A percentile compares a stretch with the other conserved stretches of the same genome.
phyloP scores from a whole-genome alignment of 2,888 invertebrate species.

The Podabrus alpinus region DNA sequence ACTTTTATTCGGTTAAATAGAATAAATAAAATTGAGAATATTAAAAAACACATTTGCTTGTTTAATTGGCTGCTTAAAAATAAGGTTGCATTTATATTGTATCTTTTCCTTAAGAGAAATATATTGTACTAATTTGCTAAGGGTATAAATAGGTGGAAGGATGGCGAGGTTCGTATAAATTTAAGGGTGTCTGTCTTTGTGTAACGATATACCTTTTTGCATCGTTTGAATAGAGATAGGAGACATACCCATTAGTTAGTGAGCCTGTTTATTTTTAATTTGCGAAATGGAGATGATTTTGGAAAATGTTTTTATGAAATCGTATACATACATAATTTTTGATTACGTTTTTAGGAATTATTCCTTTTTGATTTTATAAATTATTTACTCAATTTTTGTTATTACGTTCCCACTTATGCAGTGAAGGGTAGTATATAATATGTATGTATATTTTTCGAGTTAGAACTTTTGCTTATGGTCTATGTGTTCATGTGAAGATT shows the following conservation, averaged over 20 bases:
- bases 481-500: no score
- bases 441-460: no score
- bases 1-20: not conserved
- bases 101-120: no score
- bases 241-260: not conserved
- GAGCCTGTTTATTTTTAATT: not conserved
- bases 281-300: not conserved
- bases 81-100: no score
- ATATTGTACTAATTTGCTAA: not conserved
- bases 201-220: not conserved
- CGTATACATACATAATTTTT: no score
- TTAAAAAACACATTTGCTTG: not conserved
- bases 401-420: no score
- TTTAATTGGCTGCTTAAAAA: not conserved
- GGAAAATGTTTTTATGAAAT: not conserved
- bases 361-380: no score
- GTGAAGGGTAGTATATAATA: no score
- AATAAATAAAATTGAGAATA: not conserved
- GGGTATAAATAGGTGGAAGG: not conserved
- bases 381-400: no score
- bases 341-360: not conserved
- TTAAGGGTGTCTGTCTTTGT: not conserved
- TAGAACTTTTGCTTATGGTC: no score
- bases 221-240: not conserved
- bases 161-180: not conserved